phyloP scores from a whole-genome alignment of 2,888 invertebrate genomes.

The Patella ulyssiponensis region DNA sequence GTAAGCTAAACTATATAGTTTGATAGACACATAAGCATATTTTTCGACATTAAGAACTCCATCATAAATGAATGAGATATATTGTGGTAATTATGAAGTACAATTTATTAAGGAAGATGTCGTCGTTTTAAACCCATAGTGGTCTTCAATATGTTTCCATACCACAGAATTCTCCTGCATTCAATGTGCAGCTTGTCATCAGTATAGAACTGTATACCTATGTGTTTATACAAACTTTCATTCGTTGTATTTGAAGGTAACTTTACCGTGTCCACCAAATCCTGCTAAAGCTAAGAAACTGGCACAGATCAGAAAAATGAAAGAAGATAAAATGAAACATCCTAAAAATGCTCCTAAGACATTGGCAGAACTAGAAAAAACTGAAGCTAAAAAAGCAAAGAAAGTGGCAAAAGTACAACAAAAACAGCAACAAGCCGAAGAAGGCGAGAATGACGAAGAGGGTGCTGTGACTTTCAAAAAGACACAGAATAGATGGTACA shows the following conservation, averaged over 20 bases:
- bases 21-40: too few relatives aligned
- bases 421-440: constrained; percentile 37
- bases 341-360: constrained; percentile 32
- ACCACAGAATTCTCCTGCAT: background rate
- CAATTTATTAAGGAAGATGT: too few relatives aligned
- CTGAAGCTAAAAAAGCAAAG: constrained; percentile 46
- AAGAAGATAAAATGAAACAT: constrained; percentile 66
- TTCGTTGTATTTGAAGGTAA: constrained; percentile 46
- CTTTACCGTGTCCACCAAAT: constrained; percentile 67
- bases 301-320: constrained; percentile 61
- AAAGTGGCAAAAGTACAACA: constrained; percentile 1
- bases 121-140: too few relatives aligned
- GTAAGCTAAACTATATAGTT: constrained; percentile 42
- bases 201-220: background rate
- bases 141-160: too few relatives aligned
- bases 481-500: constrained; percentile 63
- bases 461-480: constrained; percentile 34
- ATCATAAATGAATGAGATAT: too few relatives aligned
- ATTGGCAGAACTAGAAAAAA: constrained; percentile 43
- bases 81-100: too few relatives aligned
- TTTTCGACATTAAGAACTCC: too few relatives aligned
- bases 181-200: background rate
- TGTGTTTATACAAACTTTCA: background rate
- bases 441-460: constrained; percentile 34
- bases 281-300: constrained; percentile 66